Base-by-base conservation (phyloP, 2,797 vertebrate genomes). In the Hippocampus kuda region DNA sequence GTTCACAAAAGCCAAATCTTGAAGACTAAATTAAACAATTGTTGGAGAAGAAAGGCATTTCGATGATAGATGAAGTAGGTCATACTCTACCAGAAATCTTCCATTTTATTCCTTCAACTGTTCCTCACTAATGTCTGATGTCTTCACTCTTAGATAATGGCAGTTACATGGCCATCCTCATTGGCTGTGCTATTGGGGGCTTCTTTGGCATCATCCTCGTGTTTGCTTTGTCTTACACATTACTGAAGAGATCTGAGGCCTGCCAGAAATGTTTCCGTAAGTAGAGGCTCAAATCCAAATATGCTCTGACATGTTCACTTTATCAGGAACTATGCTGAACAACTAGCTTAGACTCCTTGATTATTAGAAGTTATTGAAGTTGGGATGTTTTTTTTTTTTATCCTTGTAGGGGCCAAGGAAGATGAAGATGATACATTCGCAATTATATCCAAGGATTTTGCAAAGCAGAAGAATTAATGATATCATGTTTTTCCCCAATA, bases 141-240 rank as follows among this genome's bases (percentile, higher is more conserved):
- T 61, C 24, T 49, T 63, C 7, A 0, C 30, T 18, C 24, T 15
- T 41, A 88, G 87, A 83, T 66, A 63, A 67, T 0, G 71, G 81
- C 61, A 20, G 9, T 1, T 77, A 41, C 49, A 16, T 66, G 0
- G 13, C 48, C 41, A 26, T 20, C 27, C 77, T 88, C 49, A 74
- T 88, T 30, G 86, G 85, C 42, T 79, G 85, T 26, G 11, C 9
- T 48, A 26, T 87, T 1, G 88, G 88, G 1, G 85, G 73, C 24
- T 87, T 88, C 72, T 83, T 88, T 15, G 85, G 83, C 1, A 41
- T 68, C 22, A 18, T 87, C 63, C 20, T 87, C 72, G 76, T 88
- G 60, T 78, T 74, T 42, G 76, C 27, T 60, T 74, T 87, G 4
- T 24, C 46, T 0, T 87, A 68, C 48, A 1, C 8, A 15, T 2